Evolutionary conservation across 1,140 invertebrate genomes (phyloP), one percentile per base, ranked within the genome.

Genomic region (Daktulosphaira vitifoliae): DNA sequence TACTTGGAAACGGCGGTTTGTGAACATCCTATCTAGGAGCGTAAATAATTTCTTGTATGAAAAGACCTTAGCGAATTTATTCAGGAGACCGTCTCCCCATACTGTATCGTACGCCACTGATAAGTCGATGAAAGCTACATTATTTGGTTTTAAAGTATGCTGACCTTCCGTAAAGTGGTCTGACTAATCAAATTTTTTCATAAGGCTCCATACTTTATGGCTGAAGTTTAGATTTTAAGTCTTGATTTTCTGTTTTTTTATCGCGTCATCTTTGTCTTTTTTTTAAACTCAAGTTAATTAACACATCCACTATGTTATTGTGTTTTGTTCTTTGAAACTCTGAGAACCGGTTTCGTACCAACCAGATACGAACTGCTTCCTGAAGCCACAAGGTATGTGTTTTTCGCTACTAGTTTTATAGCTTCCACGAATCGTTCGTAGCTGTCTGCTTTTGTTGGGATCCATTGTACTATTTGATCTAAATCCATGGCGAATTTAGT

Each of bases 61-160:
- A 16, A 65, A 51, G 29, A 65, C 25, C 23, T 50, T n/a, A 8
- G 49, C 29, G 33, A 49, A 52, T 23, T 66, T 68, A 29, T 66
- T 49, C 37, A 66, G 22, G 11, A 68, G 39, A 22, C 26, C 22
- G 38, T 52, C 20, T 18, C 52, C 39, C 15, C 59, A 64, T 16
- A 67, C 53, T 50, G 46, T 67, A 38, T 67, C 66, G 29, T 67
- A 67, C 37, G 66, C 59, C 18, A 59, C 66, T 16, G 56, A 65
- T 13, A 67, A 42, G 23, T 67, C 66, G n/a, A 67, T 29, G 51
- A 39, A 67, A 7, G 66, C 66, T 29, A 51, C 66, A 33, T 11
- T 33, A 33, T 33, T 33, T 33, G 29, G 29, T 33, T 11, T 33
- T 33, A 33, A 33, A 11, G 29, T 33, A 33, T 33, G 29, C 29